Percentiles rank a stretch among this genome's conserved stretches.
Conservation (phyloP, 2,797 vertebrate species). For the Hydrocynus forskahlii region DNA sequence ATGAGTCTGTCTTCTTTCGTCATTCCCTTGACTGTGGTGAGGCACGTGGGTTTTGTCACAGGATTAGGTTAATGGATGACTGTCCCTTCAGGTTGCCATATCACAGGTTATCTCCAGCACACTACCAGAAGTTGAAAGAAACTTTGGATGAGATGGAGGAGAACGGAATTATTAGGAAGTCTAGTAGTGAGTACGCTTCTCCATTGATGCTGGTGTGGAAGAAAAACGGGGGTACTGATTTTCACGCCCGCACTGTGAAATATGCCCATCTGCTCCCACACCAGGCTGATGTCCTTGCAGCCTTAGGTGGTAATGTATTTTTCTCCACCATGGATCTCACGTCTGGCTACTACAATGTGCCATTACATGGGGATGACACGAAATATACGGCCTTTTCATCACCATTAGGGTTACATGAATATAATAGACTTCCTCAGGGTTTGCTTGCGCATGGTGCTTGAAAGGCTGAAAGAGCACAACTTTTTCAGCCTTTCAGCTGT, state of each 20-base stretch:
- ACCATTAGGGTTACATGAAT: slow-evolving; percentile 8
- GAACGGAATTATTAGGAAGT: slow-evolving; percentile 9
- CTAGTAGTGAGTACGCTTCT: slow-evolving; percentile 3
- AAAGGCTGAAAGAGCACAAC: too few relatives aligned
- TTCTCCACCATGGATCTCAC: background rate
- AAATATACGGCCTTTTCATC: background rate
- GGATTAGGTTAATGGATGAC: too few relatives aligned
- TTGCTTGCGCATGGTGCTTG: too few relatives aligned
- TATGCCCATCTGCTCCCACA: too few relatives aligned
- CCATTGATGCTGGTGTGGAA: too few relatives aligned
- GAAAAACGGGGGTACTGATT: too few relatives aligned
- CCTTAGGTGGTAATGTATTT: background rate
- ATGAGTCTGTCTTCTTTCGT: too few relatives aligned
- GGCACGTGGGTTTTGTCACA: too few relatives aligned
- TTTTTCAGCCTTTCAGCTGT: too few relatives aligned
- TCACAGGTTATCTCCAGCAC: background rate
- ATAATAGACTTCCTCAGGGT: background rate
- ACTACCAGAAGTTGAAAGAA: slow-evolving; percentile 3
- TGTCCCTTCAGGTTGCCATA: too few relatives aligned
- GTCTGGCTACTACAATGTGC: background rate
- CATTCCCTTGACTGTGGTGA: too few relatives aligned
- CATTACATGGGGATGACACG: background rate
- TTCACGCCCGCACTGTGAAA: too few relatives aligned
- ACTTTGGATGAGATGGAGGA: slow-evolving; percentile 32
- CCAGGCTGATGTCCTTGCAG: slow-evolving; percentile 3